Evolutionary conservation across 2,888 invertebrate species (phyloP).

Genomic region (Apamea sordens): DNA sequence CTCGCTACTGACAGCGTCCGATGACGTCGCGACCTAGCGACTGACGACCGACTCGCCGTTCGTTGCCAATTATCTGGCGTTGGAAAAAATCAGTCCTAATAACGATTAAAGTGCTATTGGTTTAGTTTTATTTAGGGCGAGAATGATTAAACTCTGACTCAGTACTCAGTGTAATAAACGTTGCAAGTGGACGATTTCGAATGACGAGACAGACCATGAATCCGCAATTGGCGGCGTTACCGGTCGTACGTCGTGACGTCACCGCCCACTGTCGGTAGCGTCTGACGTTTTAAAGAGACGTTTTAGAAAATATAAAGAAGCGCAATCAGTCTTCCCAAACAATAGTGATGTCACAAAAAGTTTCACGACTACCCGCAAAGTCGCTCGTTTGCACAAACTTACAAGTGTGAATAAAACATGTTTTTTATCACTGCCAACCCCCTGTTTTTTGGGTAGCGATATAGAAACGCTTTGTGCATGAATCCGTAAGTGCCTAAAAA

Average conservation of each 20-base stretch:
- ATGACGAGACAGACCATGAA: not conserved
- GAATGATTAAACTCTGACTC: no score
- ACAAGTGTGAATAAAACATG: slow-evolving; percentile 44
- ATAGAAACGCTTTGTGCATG: slow-evolving; percentile 41
- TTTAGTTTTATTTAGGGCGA: no score
- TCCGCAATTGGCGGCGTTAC: not conserved
- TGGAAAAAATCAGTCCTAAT: no score
- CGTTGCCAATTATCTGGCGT: no score
- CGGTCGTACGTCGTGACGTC: not conserved
- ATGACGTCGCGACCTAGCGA: no score
- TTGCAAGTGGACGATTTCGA: no score
- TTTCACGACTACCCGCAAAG: slow-evolving; percentile 27
- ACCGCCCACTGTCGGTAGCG: not conserved
- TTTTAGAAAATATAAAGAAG: not conserved
- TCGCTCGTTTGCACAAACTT: slow-evolving; percentile 41
- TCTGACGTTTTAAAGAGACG: not conserved
- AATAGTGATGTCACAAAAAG: slow-evolving; percentile 47
- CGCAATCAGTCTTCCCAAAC: slow-evolving; percentile 1
- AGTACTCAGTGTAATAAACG: no score
- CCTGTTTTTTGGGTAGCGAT: slow-evolving; percentile 28
- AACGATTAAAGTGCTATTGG: no score
- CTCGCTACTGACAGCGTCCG: not conserved
- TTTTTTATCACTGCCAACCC: slow-evolving; percentile 56
- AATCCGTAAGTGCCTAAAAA: slow-evolving; percentile 64
- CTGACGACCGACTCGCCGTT: no score